phyloP scores from a whole-genome alignment of 2,797 vertebrate genomes.

The Sebastes iracundus region DNA sequence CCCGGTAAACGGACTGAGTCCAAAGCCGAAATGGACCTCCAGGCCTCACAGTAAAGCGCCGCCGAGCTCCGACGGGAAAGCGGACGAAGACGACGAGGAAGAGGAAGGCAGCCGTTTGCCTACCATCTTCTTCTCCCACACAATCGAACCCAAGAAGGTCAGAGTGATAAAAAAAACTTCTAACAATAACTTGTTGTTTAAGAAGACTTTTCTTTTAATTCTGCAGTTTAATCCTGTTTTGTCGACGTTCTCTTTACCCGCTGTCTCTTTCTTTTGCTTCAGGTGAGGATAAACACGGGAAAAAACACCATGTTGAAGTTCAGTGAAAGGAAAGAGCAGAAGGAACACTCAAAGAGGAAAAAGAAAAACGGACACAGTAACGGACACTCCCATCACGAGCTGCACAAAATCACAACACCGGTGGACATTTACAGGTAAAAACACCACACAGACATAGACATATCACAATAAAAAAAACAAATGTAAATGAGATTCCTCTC shows the following conservation, averaged over 20 bases:
- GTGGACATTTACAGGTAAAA: constrained; percentile 93
- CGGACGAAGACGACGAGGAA: constrained; percentile 52
- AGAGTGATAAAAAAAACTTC: constrained; percentile 40
- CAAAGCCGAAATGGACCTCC: constrained; percentile 45
- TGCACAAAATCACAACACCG: constrained; percentile 89
- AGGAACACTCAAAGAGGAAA: constrained; percentile 94
- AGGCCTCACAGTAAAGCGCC: constrained; percentile 27
- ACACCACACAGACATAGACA: not conserved
- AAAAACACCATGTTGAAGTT: constrained; percentile 98
- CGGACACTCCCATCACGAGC: constrained; percentile 85
- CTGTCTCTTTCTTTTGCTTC: constrained; percentile 19
- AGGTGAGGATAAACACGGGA: constrained; percentile 99
- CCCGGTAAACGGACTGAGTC: constrained; percentile 63
- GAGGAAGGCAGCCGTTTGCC: constrained; percentile 82
- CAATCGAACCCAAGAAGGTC: constrained; percentile 96
- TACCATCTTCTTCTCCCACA: constrained; percentile 95
- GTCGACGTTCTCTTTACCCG: not conserved
- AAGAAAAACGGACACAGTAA: constrained; percentile 89
- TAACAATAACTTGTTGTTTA: not conserved
- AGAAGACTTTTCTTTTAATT: not conserved
- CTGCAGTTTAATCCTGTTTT: not conserved
- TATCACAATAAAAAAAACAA: not conserved
- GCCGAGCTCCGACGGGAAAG: constrained; percentile 32
- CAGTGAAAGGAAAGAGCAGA: constrained; percentile 97
- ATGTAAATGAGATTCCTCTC: not conserved